Base-by-base conservation (phyloP, 2,113 vertebrate genomes). In the Saguinus midas region DNA sequence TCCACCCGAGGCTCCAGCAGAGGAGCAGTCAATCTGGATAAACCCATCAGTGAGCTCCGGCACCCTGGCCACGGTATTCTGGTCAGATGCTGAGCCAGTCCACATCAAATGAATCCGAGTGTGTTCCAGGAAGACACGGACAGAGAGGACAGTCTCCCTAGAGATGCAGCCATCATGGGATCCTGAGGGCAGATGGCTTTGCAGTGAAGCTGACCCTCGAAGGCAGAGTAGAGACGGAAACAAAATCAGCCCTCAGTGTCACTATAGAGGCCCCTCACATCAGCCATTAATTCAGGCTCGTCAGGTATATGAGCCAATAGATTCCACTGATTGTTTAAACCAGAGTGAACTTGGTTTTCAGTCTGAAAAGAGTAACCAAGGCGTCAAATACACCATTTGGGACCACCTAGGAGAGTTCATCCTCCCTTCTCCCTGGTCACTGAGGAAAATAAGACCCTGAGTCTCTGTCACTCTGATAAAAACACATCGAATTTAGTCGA, bases 271-370 rank as follows among this genome's bases (percentile, higher is more conserved):
- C 21, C n/a, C 13, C 16, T 75, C 12, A 43, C 37, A 4, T 17
- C 87, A 18, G 82, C 16, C 25, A 57, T 70, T 29, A 20, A 0
- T 4, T 12, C 87, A 2, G 3, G 12, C 27, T 27, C 3, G 17
- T n/a, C 68, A 8, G 8, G 12, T 18, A 8, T 12, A 40, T 0
- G 52, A 61, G 32, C 81, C 17, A 0, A 0, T 12, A 2, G 14
- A 40, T 5, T 14, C 52, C 81, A 32, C 1, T 4, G 29, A 14
- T 21, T 23, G n/a, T 25, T 20, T 18, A 61, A n/a, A n/a, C 6
- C 35, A 27, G 2, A 23, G 5, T 17, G 48, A 45, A 73, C 3
- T 11, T 35, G 29, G 25, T 37, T 35, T 84, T 61, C 48, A 11
- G 7, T 23, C 61, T 64, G 27, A 11, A 13, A 64, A 64, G 61